A percentile compares a stretch with the other conserved stretches of the same genome.
Conservation (phyloP, 2,797 vertebrate genomes). For the Xenops minutus region DNA sequence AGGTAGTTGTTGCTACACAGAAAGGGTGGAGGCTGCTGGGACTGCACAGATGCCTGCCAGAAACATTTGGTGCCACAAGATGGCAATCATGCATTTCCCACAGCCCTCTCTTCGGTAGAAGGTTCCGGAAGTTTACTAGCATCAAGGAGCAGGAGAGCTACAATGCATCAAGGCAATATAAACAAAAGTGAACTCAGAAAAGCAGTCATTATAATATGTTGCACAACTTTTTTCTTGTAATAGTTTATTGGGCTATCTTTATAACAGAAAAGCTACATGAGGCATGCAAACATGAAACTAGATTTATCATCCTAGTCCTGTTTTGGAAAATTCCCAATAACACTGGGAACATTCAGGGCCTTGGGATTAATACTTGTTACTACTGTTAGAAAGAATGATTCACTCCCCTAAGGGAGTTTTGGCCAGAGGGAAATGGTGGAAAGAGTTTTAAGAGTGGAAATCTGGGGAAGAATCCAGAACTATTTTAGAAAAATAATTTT, state of each 20-base stretch:
- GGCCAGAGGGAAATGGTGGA: neutral
- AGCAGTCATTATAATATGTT: neutral
- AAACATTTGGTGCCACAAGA: constrained; percentile 39
- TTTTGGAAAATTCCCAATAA: constrained; percentile 24
- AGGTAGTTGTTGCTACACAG: neutral
- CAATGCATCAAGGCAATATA: neutral
- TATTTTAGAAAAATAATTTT: neutral
- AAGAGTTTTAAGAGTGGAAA: neutral
- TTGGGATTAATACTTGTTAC: neutral
- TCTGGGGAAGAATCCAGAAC: neutral
- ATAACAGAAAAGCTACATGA: neutral
- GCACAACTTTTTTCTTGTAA: neutral
- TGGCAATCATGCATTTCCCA: constrained; percentile 43
- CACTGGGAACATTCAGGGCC: neutral
- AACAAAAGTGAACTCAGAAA: neutral
- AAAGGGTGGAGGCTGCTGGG: neutral
- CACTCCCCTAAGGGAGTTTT: neutral
- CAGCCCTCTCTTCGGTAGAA: neutral
- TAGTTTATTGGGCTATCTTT: constrained; percentile 15
- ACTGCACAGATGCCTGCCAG: neutral
- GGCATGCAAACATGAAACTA: neutral
- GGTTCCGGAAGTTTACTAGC: constrained; percentile 48
- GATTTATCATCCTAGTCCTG: neutral
- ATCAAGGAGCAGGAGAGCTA: neutral
- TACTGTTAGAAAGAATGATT: constrained; percentile 12